Evolutionary conservation across 2,888 invertebrate species (phyloP).

Genomic region (Chymomyza fuscimana): DNA sequence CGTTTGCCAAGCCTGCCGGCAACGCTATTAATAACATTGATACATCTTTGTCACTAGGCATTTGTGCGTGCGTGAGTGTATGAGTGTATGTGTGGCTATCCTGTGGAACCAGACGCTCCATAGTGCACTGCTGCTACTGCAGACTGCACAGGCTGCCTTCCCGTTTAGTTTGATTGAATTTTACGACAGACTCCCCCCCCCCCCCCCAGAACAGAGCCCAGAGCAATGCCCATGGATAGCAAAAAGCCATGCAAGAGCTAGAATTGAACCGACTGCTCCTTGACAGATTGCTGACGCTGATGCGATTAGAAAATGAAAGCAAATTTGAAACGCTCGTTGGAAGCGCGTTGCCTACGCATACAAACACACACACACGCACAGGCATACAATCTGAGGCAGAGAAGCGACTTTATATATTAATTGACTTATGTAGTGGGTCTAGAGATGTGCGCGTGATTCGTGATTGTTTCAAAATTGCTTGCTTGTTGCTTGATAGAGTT

Average conservation of each 20-base stretch:
- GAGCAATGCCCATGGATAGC: conserved; percentile 6
- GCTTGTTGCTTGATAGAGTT: too few species aligned
- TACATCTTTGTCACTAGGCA: conserved; percentile 60
- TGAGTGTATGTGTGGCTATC: background rate
- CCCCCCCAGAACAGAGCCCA: too few species aligned
- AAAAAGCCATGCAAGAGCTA: background rate
- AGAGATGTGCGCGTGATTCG: too few species aligned
- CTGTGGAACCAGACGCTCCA: background rate
- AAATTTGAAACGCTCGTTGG: conserved; percentile 34
- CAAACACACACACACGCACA: background rate
- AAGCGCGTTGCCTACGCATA: conserved; percentile 14
- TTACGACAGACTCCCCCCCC: conserved; percentile 1
- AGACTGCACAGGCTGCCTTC: background rate
- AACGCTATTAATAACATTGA: conserved; percentile 72
- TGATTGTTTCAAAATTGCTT: too few species aligned
- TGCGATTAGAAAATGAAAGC: conserved; percentile 61
- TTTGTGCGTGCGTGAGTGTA: conserved; percentile 25
- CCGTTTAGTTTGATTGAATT: conserved; percentile 51
- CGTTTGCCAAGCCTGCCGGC: conserved; percentile 49
- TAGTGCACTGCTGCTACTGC: background rate
- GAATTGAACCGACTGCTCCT: background rate
- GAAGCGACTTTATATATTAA: conserved; percentile 29
- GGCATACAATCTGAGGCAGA: conserved; percentile 3
- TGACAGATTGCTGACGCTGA: conserved; percentile 54
- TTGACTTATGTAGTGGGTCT: conserved; percentile 34